Base-by-base conservation (phyloP, 1,140 invertebrate genomes). In the Macrotrachela quadricornifera region DNA sequence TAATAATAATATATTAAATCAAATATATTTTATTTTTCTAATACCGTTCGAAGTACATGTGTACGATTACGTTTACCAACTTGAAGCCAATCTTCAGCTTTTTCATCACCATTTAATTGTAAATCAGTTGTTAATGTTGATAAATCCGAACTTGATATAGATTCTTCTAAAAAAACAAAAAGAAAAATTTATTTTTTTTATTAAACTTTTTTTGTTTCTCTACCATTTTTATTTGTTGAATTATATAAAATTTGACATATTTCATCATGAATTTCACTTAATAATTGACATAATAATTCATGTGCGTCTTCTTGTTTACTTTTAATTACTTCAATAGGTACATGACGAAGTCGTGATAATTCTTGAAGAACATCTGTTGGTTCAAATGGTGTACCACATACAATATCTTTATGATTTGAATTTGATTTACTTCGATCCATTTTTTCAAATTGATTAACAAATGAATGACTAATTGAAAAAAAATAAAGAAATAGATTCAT, bases 201-300 rank as follows among this genome's bases (percentile, higher is more conserved):
- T 47, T 50, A 30, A 39, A 37, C 10, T 47, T 51, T 45, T 47
- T 36, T 15, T 47, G 17, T 56, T 56, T 10, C 10, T 10, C n/a
- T 36, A 49, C 46, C 83, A 80, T 49, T 50, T 39, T 13, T n/a
- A 21, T 41, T 40, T 18, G 15, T 30, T 46, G 44, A 16, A 52
- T 46, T 55, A 57, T 9, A 53, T 57, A n/a, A 62, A 46, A 53
- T 69, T 85, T 81, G 0, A 86, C 70, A 85, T 4, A 95, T 91
- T 72, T 94, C 88, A 68, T 94, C 88, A 67, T 91, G 87, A 38
- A 94, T 75, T 37, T 82, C 81, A 69, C 94, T 92, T 1, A 92
- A 74, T 46, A 94, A 73, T 69, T 81, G 87, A 13, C 82, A 82
- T 1, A 92, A 73, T 68, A 92, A 92, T 62, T 92, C 87, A 67